Evolutionary conservation across 2,797 vertebrate genomes (phyloP), one percentile per base, ranked within the genome.

Genomic region (Chaunax sp.): DNA sequence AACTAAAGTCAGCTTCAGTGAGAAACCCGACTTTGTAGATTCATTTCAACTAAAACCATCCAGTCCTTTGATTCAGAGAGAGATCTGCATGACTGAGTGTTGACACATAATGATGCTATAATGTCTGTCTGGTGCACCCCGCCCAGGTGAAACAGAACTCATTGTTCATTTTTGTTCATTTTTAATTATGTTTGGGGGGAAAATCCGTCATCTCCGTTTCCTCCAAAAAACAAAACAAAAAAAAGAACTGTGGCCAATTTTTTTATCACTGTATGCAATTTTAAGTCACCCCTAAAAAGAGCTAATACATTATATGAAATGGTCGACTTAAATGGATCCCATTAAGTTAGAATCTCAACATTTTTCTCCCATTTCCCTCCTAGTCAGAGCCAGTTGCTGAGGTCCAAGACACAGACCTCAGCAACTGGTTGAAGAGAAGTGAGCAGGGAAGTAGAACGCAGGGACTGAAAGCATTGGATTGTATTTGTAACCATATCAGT

Each of bases 401-500:
- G n/a, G n/a, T n/a, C n/a, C n/a, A 35, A 35, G 9, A 11, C 7
- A 35, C 33, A 35, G 33, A 35, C 12, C 33, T 35, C 3, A 40
- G 15, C 38, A 40, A 40, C 38, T 15, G 38, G 15, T 30, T 30
- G 14, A 40, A 5, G 5, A 40, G 38, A 15, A 35, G 33, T 10
- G 33, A 35, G 33, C 33, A 35, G 33, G 1, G 33, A 35, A 35
- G 47, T 1, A 51, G 41, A 37, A 60, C 54, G 56, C 53, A 47
- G 44, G 41, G 50, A 26, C 22, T 20, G 53, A 26, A 53, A 19
- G 26, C 9, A 22, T 50, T 43, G 51, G 49, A 64, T 53, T 40
- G 22, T 25, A 66, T 69, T 23, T 55, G 59, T 55, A 41, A 19
- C 45, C 43, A 9, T 75, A 71, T 79, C 80, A 60, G 57, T 62